Evolutionary conservation across 2,113 vertebrate species (phyloP).

Genomic region (Prochilodus magdalenae): DNA sequence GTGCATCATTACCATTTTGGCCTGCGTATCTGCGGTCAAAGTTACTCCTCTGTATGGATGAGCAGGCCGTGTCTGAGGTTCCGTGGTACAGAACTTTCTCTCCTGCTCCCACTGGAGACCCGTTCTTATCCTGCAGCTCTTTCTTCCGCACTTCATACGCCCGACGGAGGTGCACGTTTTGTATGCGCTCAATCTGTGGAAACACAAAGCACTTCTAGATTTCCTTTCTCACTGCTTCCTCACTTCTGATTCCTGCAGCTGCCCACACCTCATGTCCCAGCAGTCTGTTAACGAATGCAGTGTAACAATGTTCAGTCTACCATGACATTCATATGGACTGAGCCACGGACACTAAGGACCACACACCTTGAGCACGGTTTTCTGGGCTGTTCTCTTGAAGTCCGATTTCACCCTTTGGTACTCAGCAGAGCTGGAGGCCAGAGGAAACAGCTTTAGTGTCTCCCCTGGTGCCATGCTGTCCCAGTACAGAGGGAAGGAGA

Average conservation of each 20-base stretch:
- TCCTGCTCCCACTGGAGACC: not conserved
- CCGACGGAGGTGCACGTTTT: constrained; percentile 59
- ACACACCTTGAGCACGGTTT: constrained; percentile 61
- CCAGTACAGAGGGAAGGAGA: constrained; percentile 67
- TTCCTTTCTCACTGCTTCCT: not conserved
- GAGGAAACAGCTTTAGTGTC: not conserved
- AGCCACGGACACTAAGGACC: too few relatives aligned
- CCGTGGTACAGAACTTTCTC: constrained; percentile 70
- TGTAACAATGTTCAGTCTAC: not conserved
- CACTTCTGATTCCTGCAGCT: not conserved
- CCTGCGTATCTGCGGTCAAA: constrained; percentile 71
- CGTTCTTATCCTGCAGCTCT: constrained; percentile 63
- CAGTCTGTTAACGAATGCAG: too few relatives aligned
- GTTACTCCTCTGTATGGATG: constrained; percentile 59
- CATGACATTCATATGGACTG: not conserved
- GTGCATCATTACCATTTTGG: constrained; percentile 69
- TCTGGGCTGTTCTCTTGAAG: constrained; percentile 56
- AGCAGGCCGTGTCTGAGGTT: constrained; percentile 49
- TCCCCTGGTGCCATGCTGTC: constrained; percentile 33
- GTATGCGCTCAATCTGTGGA: too few relatives aligned
- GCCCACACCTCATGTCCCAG: too few relatives aligned
- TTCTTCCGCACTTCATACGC: constrained; percentile 54
- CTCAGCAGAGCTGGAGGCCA: constrained; percentile 42
- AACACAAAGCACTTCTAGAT: not conserved
- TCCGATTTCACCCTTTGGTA: constrained; percentile 54